phyloP scores from a whole-genome alignment of 2,888 invertebrate species.

The Oxytorus armatus region DNA sequence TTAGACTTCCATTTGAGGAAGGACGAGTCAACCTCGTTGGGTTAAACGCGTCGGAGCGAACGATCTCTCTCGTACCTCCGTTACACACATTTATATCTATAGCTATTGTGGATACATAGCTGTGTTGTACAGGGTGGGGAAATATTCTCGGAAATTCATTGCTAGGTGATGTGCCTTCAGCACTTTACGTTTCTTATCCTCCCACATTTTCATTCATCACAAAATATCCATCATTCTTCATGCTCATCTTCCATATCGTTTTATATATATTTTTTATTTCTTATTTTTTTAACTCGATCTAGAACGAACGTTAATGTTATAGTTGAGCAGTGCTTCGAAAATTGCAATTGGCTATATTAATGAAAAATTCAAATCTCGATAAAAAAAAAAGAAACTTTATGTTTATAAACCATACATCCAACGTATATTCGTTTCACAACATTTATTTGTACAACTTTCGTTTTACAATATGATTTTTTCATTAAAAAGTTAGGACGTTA shows the following conservation, averaged over 20 bases:
- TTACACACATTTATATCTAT: constrained; percentile 10
- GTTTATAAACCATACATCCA: no score
- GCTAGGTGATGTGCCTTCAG: constrained; percentile 17
- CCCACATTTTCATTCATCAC: constrained; percentile 12
- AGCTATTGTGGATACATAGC: constrained; percentile 14
- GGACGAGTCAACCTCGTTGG: constrained; percentile 59
- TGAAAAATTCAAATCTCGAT: background rate
- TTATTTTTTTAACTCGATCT: background rate
- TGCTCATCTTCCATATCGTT: background rate
- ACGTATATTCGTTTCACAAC: no score
- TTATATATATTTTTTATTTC: background rate
- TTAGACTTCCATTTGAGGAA: constrained; percentile 70
- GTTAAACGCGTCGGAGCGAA: constrained; percentile 45
- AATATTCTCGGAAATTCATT: constrained; percentile 51
- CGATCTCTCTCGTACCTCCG: background rate
- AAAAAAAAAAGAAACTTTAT: background rate
- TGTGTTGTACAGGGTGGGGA: background rate
- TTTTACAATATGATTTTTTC: background rate
- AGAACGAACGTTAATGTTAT: background rate
- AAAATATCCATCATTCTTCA: constrained; percentile 53
- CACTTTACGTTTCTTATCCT: constrained; percentile 38
- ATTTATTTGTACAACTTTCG: background rate
- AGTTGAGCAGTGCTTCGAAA: no score
- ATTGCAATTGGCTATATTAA: no score
- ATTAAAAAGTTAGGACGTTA: no score